Conservation (phyloP, 1,140 invertebrate species). For the Radopholus similis region DNA sequence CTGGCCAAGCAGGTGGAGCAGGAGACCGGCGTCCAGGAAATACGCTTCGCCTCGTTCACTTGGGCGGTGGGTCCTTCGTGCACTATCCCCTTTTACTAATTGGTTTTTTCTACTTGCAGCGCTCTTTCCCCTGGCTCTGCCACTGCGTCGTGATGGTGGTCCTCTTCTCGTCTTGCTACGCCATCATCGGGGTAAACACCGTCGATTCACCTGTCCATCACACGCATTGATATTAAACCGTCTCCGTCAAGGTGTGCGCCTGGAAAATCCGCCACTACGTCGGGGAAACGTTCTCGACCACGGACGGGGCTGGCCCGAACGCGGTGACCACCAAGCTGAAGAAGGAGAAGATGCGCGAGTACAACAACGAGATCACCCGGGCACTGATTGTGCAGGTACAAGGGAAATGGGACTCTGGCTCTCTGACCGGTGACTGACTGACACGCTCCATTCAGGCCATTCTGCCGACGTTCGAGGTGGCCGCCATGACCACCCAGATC, state of each 20-base stretch:
- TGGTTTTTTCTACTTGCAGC: too few relatives aligned
- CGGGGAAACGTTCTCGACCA: background rate
- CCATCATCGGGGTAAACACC: background rate
- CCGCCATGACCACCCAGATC: conserved; percentile 11
- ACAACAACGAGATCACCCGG: conserved; percentile 12
- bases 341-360: conserved; percentile 11
- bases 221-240: background rate
- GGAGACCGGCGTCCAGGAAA: conserved; percentile 3
- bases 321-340: background rate
- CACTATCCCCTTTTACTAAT: background rate
- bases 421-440: background rate
- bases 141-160: conserved; percentile 10
- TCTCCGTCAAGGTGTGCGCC: background rate
- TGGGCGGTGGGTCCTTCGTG: conserved; percentile 4
- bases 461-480: conserved; percentile 9
- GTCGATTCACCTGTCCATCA: background rate
- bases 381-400: conserved; percentile 16
- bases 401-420: background rate
- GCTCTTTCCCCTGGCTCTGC: conserved; percentile 13
- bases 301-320: background rate
- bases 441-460: background rate
- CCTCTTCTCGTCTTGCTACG: conserved; percentile 12
- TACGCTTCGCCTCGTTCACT: conserved; percentile 9
- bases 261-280: conserved; percentile 10
- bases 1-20: background rate